phyloP scores from a whole-genome alignment of 37 sponge, comb jelly and placozoan species.

The Theonella swinhoei region DNA sequence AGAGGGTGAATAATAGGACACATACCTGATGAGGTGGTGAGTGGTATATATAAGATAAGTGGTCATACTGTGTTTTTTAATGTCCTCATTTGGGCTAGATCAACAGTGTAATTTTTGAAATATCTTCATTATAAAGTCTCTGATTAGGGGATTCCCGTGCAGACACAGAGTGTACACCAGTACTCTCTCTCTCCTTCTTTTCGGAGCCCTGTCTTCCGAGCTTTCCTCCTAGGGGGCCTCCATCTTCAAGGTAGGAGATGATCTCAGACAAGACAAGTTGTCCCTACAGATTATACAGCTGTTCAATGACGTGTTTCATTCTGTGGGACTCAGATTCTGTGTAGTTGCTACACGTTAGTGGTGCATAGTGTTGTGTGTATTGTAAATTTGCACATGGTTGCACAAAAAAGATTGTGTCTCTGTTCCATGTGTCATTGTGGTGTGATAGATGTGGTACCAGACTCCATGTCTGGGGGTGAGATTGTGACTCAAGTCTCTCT shows the following conservation, averaged over 20 bases:
- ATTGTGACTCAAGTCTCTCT: constrained; percentile 89
- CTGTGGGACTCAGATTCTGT: constrained; percentile 83
- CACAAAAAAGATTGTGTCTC: constrained; percentile 61
- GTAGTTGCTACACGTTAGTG: too few species aligned
- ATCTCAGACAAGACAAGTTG: constrained; percentile 95
- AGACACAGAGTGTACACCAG: too few species aligned
- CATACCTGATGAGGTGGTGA: background rate
- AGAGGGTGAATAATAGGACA: background rate
- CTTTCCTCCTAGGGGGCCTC: constrained; percentile 21
- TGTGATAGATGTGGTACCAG: constrained; percentile 96
- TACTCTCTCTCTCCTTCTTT: background rate
- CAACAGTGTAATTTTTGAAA: too few species aligned
- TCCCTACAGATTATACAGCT: constrained; percentile 95
- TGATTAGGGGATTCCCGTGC: background rate
- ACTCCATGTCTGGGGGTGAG: constrained; percentile 92
- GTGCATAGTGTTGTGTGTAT: too few species aligned
- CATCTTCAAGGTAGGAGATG: constrained; percentile 98
- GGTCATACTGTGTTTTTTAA: too few species aligned
- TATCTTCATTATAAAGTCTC: too few species aligned
- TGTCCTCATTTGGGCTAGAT: too few species aligned
- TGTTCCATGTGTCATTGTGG: constrained; percentile 75
- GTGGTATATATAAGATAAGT: too few species aligned
- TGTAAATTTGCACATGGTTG: constrained; percentile 91
- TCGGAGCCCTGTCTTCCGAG: constrained; percentile 10
- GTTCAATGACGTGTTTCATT: constrained; percentile 78